A percentile compares a stretch with the other conserved stretches of the same genome.
Conservation (phyloP, 2,113 vertebrate species). For the Genyomyrus donnyi region DNA sequence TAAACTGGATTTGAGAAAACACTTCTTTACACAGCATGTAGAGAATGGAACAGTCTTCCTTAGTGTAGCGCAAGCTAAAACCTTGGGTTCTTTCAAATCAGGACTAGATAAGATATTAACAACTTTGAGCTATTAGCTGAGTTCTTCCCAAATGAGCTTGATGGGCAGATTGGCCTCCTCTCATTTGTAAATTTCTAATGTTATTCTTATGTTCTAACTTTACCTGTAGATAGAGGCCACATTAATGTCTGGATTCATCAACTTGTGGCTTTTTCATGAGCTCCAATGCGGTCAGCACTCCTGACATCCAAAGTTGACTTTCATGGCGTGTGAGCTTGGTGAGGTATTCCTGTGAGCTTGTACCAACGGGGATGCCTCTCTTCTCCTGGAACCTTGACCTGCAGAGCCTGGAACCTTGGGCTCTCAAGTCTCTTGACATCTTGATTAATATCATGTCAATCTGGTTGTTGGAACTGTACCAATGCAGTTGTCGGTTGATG, state of each 20-base stretch:
- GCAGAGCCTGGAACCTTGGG: not conserved
- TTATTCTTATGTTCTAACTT: not conserved
- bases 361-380: not conserved
- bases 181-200: too few species aligned
- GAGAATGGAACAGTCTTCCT: too few species aligned
- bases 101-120: too few species aligned
- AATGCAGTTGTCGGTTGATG: not conserved
- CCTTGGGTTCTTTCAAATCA: too few species aligned
- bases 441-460: not conserved
- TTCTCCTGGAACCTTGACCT: not conserved
- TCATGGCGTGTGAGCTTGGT: not conserved
- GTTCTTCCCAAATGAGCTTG: too few species aligned
- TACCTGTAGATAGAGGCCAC: not conserved
- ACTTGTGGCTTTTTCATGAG: not conserved
- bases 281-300: not conserved
- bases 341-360: not conserved
- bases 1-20: too few species aligned
- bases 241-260: not conserved
- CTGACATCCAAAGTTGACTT: not conserved
- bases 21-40: too few species aligned
- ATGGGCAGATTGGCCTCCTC: too few species aligned
- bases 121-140: too few species aligned
- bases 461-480: not conserved
- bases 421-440: not conserved
- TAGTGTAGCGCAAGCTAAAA: too few species aligned